These are phyloP conservation scores for Acleris emargana DNA, from an alignment of 2,888 invertebrate genomes.

Conservation along the genomic window DNA sequence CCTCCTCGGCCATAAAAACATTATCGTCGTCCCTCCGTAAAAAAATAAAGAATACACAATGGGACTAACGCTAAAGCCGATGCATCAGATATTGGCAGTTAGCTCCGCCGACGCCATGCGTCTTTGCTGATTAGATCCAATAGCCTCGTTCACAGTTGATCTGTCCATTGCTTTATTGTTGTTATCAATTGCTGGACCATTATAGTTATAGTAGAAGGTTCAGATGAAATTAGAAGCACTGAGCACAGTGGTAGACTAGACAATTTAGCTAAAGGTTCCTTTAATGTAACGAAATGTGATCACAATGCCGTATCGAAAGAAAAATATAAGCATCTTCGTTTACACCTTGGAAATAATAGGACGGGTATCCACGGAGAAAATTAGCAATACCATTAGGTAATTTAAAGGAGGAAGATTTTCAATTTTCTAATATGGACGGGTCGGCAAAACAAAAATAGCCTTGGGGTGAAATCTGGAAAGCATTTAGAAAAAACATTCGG, in stretches of 20 bases:
- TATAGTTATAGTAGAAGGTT: slow-evolving; percentile 47
- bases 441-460: slow-evolving; percentile 76
- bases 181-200: slow-evolving; percentile 67
- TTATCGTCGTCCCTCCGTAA: slow-evolving; percentile 81
- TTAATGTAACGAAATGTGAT: too few relatives aligned
- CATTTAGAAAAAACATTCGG: slow-evolving; percentile 78
- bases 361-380: slow-evolving; percentile 26
- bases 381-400: slow-evolving; percentile 34
- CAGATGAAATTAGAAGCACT: slow-evolving; percentile 29
- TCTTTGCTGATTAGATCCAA: slow-evolving; percentile 72
- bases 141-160: slow-evolving; percentile 40
- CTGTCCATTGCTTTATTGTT: slow-evolving; percentile 54
- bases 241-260: slow-evolving; percentile 17
- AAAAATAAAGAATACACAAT: slow-evolving; percentile 83
- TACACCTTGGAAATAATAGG: slow-evolving; percentile 10
- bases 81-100: slow-evolving; percentile 83
- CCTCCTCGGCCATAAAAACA: slow-evolving; percentile 80
- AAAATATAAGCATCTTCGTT: slow-evolving; percentile 2
- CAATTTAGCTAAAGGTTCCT: slow-evolving; percentile 8
- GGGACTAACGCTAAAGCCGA: slow-evolving; percentile 61
- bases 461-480: slow-evolving; percentile 77
- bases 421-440: slow-evolving; percentile 68
- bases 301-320: neutral
- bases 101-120: slow-evolving; percentile 70
- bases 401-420: slow-evolving; percentile 44